Base-by-base conservation (phyloP, 2,113 vertebrate species). In the Australoheros scitulus region DNA sequence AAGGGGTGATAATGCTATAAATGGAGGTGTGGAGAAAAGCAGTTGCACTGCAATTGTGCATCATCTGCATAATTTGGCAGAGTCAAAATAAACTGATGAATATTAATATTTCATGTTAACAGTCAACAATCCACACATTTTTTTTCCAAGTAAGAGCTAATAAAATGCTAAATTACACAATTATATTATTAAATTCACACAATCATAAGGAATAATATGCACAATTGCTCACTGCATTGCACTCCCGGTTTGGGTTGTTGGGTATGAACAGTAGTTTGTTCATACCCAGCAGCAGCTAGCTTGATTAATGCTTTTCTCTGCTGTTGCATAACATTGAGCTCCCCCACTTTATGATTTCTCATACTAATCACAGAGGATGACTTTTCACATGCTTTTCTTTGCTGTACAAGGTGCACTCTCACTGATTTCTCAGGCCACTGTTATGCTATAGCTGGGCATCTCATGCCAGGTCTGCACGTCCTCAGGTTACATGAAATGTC, bases 1-100 rank as follows among this genome's bases (percentile, higher is more conserved):
- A 82, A 64, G 70, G 8, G 41, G 57, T 3, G 77, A 72, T 65
- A 60, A 57, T 76, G 18, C 70, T 76, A 14, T 74, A 15, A 59
- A 68, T 47, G 65, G 20, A 77, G 55, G 32, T 59, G 86, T 11
- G 52, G 78, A 76, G 32, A 72, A 32, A 84, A 63, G 50, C 34
- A 77, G 29, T 56, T 77, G 77, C 15, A 52, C 17, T 9, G 20
- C 41, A 52, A 56, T 2, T 10, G 17, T 38, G 13, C 47, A 26
- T 64, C 24, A 63, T 57, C 64, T 20, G 24, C 15, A 8, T 5
- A 3, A 7, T 11, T 56, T 22, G 24, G 65, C 57, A 15, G 70
- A 68, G 43, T 59, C 57, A 61, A 24, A 57, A 59, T 76, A 79
- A 15, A 22, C 7, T 11, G n/a, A 61, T 47, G 13, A 34, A 24